Conservation (phyloP, 2,113 vertebrate species). For the Perca flavescens region DNA sequence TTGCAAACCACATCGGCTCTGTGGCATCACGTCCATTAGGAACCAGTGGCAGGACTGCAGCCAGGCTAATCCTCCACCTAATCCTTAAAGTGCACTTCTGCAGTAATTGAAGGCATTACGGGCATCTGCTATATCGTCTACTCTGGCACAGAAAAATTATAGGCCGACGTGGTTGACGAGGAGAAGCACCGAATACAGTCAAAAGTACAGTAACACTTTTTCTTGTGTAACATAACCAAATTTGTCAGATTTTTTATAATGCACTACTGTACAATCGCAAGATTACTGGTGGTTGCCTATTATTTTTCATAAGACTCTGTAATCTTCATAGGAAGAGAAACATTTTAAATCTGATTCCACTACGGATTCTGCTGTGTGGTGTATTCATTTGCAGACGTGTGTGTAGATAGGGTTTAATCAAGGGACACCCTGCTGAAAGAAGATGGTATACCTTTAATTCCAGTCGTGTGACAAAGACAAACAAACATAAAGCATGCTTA, state of each 20-base stretch:
- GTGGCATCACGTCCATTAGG: conserved; percentile 58
- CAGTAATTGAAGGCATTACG: conserved; percentile 54
- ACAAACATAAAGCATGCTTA: conserved; percentile 58
- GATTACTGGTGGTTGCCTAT: not conserved
- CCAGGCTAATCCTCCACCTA: conserved; percentile 73
- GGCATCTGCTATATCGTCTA: conserved; percentile 37
- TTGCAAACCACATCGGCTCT: conserved; percentile 54
- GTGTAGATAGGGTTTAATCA: not conserved
- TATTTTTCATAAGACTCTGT: not conserved
- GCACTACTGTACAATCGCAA: not conserved
- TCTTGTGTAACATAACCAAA: not conserved
- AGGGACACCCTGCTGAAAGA: not conserved
- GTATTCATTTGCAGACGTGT: not conserved
- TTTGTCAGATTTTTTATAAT: not conserved
- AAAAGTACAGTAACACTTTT: not conserved
- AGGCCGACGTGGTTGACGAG: not conserved
- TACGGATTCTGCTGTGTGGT: not conserved
- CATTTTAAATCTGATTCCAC: not conserved
- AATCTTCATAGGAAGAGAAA: not conserved
- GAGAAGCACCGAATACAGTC: not conserved
- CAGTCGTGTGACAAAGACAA: not conserved
- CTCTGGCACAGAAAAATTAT: conserved; percentile 24
- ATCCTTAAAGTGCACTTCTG: conserved; percentile 70
- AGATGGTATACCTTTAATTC: not conserved
- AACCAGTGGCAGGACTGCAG: conserved; percentile 45